These are phyloP conservation scores for Drosophila anceps DNA, from an alignment of 2,888 invertebrate genomes.

Conservation along the genomic window DNA sequence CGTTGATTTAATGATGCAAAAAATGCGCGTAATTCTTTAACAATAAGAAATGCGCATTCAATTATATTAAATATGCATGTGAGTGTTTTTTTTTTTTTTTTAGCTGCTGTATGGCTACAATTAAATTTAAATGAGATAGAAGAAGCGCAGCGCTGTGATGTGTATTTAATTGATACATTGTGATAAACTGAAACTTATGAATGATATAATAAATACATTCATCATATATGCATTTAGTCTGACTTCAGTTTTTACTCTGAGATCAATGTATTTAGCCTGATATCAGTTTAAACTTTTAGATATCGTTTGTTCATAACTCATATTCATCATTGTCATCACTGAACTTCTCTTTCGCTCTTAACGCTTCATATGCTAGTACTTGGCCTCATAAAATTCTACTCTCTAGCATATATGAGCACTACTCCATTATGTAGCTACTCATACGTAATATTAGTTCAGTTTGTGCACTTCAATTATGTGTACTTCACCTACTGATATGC, in stretches of 20 bases:
- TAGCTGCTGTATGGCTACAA: neutral
- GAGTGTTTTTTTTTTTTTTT: no score
- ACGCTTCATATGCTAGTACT: neutral
- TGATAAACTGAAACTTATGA: neutral
- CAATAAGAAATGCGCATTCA: slow-evolving; percentile 2
- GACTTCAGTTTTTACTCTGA: neutral
- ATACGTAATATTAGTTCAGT: neutral
- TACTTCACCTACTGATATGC: neutral
- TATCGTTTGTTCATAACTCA: neutral
- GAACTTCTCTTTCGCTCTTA: neutral
- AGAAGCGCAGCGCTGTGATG: neutral
- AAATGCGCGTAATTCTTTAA: slow-evolving; percentile 17
- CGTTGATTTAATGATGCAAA: slow-evolving; percentile 15
- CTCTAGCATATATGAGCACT: neutral
- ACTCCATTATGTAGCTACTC: neutral
- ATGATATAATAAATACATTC: neutral
- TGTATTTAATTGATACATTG: neutral
- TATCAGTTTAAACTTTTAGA: neutral
- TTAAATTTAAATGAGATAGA: neutral
- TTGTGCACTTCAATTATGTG: neutral
- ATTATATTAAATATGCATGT: neutral
- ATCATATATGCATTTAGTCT: no score
- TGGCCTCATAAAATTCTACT: neutral
- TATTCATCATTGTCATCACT: neutral
- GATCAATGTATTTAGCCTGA: no score